Evolutionary conservation across 2,797 vertebrate genomes (phyloP), one percentile per base, ranked within the genome.

Genomic region (Gymnothorax reevesii): DNA sequence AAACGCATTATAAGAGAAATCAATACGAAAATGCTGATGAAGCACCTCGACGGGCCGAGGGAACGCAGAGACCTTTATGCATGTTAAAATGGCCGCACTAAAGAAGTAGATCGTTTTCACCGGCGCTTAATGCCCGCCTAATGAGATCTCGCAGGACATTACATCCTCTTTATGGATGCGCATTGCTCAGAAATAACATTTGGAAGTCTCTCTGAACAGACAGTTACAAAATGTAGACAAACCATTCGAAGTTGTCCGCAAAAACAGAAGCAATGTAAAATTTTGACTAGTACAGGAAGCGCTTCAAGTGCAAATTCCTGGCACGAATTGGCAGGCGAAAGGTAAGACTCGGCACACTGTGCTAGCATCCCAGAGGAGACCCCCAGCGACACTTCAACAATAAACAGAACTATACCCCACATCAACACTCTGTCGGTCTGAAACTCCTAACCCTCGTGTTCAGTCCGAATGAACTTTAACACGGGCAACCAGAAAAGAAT

Each of bases 1-100:
- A 75, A 75, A 75, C 49, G 73, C 73, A 75, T 75, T 73, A 22
- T 73, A 42, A 49, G 33, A 75, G 13, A 75, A 75, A 75, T 75
- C 73, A 20, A 75, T 75, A 17, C 1, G 2, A 49, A 33, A 75
- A 75, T 75, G 27, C 73, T 49, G 73, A 75, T 5, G 12, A 75
- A 75, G 73, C 73, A 75, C 73, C 49, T 75, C 3, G 25, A 5
- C 27, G 8, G 69, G 27, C 27, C 7, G 73, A 17, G 1, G 1
- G 33, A 13, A 17, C 0, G 13, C 27, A 49, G 33, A 17, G 27
- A 42, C 27, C 49, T 10, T 75, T n/a, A 15, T 15, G 73, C 27
- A 75, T 49, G 73, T 75, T 75, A 49, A 75, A 75, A 75, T 73
- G 27, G 69, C 22, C 8, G 62, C 20, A 20, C 62, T 66, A 22